A percentile compares a stretch with the other conserved stretches of the same genome.
These are phyloP conservation scores for Eristalis tenax DNA, from an alignment of 2,888 invertebrate genomes.

Conservation along the genomic window DNA sequence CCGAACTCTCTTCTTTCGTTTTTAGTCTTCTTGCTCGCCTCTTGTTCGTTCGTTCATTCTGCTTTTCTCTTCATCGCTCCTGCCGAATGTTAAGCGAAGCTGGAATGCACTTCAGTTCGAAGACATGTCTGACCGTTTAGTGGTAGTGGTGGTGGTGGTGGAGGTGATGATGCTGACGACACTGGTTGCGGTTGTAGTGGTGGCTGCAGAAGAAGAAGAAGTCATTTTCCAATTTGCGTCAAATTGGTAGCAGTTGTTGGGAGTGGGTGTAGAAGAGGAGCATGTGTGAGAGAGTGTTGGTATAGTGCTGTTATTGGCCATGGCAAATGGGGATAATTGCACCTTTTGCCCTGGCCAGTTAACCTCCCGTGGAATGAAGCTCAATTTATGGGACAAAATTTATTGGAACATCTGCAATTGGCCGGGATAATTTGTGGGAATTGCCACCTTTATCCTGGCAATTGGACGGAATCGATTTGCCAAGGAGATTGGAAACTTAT, in stretches of 20 bases:
- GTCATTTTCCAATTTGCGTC: constrained; percentile 69
- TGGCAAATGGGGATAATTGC: constrained; percentile 70
- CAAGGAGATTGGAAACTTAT: constrained; percentile 64
- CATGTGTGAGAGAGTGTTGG: constrained; percentile 27
- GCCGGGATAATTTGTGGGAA: constrained; percentile 70
- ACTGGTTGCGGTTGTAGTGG: neutral
- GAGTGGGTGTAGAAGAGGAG: constrained; percentile 62
- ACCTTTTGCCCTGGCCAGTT: constrained; percentile 63
- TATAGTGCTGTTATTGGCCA: constrained; percentile 63
- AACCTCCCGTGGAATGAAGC: constrained; percentile 63
- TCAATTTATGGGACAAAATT: constrained; percentile 72
- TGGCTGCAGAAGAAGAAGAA: constrained; percentile 49
- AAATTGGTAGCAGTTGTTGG: constrained; percentile 64
- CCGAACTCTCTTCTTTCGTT: constrained; percentile 3
- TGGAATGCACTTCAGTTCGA: constrained; percentile 52
- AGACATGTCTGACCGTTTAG: constrained; percentile 3
- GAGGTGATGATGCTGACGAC: constrained; percentile 2
- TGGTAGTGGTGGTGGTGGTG: neutral
- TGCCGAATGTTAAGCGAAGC: constrained; percentile 44
- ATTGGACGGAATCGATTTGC: constrained; percentile 70
- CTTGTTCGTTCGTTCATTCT: too few relatives aligned
- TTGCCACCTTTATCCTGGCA: constrained; percentile 70
- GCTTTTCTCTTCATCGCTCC: constrained; percentile 5
- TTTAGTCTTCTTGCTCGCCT: neutral
- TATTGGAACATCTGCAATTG: constrained; percentile 72